Evolutionary conservation across 2,113 vertebrate species (phyloP), one percentile per base, ranked within the genome.

Genomic region (Heterotilapia buettikoferi): DNA sequence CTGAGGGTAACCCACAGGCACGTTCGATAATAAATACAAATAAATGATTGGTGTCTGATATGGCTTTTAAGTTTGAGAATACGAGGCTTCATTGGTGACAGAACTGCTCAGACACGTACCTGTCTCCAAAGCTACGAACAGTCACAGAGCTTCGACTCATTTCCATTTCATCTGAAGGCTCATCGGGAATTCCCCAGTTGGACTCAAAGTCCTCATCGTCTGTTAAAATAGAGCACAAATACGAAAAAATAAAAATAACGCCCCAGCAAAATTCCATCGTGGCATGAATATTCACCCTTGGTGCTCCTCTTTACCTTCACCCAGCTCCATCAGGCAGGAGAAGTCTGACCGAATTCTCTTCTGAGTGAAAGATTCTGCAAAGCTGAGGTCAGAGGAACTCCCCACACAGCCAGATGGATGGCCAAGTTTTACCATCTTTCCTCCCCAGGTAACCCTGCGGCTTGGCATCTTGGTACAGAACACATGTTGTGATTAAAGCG

Each of bases 391-490:
- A 4, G 91, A 79, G 1, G 24, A 18, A 1, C 43, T 61, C 1
- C 12, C 83, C 1, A 54, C 38, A 2, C 12, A 52, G 7, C 40
- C 45, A 1, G 86, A 45, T 1, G 52, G 6, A 4, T 9, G 63
- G 9, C 45, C 79, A 0, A 89, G 56, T 31, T 80, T 59, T 5
- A 94, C 9, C 91, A 97, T 95, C 94, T 98, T 98, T 53, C 98
- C 98, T 78, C 97, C 98, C 98, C 98, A 99, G 1, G 98, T 99
- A 47, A 98, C 97, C 91, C 98, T 97, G 90, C 98, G 96, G 91
- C 97, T 98, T 68, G 97, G 98, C 59, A 94, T 82, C 98, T 99
- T 52, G 26, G 24, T n/a, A 29, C 31, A 86, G 10, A 19, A 78
- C 1, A 40, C 59, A 47, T 85, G 24, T 33, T 19, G 24, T 26